phyloP scores from a whole-genome alignment of 2,888 invertebrate species.

The Meteorus colon region DNA sequence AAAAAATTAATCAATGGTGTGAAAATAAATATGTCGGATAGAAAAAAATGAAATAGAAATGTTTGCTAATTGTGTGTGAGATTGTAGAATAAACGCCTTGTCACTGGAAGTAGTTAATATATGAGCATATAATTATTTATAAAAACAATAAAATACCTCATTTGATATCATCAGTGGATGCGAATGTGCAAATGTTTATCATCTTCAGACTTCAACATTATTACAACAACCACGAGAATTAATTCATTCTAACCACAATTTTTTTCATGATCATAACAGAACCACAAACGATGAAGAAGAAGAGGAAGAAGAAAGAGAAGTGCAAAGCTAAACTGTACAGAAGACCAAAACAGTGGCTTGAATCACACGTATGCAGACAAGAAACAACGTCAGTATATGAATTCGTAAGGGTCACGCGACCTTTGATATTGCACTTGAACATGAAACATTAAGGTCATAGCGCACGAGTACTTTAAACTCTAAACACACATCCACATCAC shows the following conservation, averaged over 20 bases:
- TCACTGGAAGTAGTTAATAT: too few relatives aligned
- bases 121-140: too few relatives aligned
- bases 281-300: background rate
- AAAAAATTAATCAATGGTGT: background rate
- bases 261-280: background rate
- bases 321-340: background rate
- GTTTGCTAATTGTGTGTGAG: background rate
- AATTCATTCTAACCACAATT: background rate
- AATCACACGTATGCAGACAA: background rate
- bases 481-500: background rate
- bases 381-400: background rate
- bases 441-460: background rate
- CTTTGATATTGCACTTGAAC: conserved; percentile 5
- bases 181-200: background rate
- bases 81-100: too few relatives aligned
- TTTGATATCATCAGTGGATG: too few relatives aligned
- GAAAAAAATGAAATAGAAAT: background rate
- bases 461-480: background rate
- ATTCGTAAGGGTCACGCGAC: background rate
- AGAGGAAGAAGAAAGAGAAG: background rate
- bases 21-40: background rate
- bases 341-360: background rate
- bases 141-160: too few relatives aligned
- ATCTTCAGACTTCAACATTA: background rate
- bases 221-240: background rate